Percentiles rank a stretch among this genome's conserved stretches.
phyloP scores from a whole-genome alignment of 2,113 vertebrate genomes.

The Bubo blakistoni region DNA sequence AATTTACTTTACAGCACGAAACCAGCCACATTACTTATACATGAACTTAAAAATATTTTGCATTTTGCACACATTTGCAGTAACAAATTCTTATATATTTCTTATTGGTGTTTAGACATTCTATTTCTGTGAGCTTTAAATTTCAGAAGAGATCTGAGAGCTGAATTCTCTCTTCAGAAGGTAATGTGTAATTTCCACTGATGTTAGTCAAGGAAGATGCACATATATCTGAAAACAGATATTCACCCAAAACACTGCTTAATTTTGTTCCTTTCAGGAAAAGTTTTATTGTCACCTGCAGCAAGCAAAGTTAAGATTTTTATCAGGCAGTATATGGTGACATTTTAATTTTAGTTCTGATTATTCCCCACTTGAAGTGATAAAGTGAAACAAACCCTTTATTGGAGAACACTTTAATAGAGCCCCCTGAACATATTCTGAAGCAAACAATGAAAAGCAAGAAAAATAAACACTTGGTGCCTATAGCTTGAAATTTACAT shows the following conservation, averaged over 20 bases:
- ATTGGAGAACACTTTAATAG: background rate
- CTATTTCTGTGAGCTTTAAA: background rate
- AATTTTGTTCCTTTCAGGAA: background rate
- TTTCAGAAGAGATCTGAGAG: background rate
- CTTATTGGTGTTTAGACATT: background rate
- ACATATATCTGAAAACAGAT: background rate
- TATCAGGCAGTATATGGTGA: background rate
- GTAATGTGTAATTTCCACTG: background rate
- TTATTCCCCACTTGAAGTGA: background rate
- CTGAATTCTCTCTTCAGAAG: background rate
- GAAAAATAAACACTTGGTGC: background rate
- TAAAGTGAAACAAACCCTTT: background rate
- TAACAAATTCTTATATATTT: background rate
- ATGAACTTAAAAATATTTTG: background rate
- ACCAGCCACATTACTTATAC: background rate
- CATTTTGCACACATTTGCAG: background rate
- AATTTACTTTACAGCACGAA: background rate
- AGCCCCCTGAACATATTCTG: background rate
- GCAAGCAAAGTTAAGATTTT: background rate
- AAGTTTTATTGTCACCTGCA: background rate
- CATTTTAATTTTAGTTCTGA: background rate
- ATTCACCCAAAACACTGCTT: background rate
- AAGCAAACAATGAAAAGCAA: background rate
- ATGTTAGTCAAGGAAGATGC: background rate
- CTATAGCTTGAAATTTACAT: background rate